Conservation (phyloP, 2,113 vertebrate species). For the Ornithorhynchus anatinus region DNA sequence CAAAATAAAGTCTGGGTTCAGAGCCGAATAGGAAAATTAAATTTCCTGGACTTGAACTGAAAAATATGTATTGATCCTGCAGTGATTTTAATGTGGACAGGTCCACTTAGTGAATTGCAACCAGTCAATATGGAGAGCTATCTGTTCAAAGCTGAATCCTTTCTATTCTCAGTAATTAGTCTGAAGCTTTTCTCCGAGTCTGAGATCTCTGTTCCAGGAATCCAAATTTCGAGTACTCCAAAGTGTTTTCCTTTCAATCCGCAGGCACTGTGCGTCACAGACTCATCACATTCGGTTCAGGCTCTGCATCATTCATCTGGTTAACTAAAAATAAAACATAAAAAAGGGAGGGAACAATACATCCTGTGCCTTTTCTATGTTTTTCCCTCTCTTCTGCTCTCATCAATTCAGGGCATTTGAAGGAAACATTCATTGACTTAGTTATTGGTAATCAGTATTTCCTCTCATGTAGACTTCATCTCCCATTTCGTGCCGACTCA, state of each 20-base stretch:
- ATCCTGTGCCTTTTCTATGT: background rate
- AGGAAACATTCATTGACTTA: background rate
- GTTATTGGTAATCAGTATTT: background rate
- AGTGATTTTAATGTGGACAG: background rate
- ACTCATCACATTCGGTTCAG: background rate
- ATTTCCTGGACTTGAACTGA: background rate
- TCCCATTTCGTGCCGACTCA: background rate
- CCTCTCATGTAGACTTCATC: background rate
- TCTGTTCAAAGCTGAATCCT: background rate
- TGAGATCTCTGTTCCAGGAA: background rate
- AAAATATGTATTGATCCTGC: background rate
- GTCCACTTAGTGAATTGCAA: background rate
- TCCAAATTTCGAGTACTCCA: background rate
- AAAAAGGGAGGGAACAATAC: background rate
- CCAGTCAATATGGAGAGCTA: background rate
- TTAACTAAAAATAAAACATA: no score
- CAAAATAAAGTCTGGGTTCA: background rate
- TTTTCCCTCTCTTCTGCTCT: background rate
- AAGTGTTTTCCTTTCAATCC: background rate
- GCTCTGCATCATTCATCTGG: background rate
- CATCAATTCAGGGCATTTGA: background rate
- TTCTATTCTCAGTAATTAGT: constrained; percentile 14
- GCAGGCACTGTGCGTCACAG: background rate
- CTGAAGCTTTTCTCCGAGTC: background rate
- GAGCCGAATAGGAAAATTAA: background rate